Conservation (phyloP, 2,113 vertebrate genomes). For the Tragelaphus buxtoni region DNA sequence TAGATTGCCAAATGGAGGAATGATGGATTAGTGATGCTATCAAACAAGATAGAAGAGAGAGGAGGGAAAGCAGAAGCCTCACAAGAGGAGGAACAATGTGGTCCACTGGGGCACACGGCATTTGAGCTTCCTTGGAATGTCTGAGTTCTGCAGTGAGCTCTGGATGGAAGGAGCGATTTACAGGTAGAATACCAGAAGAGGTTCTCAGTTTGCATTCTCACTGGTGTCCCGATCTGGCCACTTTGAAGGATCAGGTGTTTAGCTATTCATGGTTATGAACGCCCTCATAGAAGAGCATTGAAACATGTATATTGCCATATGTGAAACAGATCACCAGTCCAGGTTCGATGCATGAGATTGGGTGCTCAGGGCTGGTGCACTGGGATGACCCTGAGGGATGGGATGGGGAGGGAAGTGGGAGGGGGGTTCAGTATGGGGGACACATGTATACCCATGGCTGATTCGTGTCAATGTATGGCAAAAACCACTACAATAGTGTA, state of each 20-base stretch:
- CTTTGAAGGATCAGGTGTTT: not conserved
- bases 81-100: fast-evolving
- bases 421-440: not conserved
- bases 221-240: not conserved
- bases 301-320: not conserved
- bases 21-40: not conserved
- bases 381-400: not conserved
- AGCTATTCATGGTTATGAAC: not conserved
- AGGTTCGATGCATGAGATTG: not conserved
- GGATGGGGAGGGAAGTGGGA: not conserved
- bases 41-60: not conserved
- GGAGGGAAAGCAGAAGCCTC: not conserved
- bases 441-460: not conserved
- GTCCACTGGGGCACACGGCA: not conserved
- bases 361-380: not conserved
- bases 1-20: not conserved
- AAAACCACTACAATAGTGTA: not conserved
- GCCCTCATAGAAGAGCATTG: not conserved
- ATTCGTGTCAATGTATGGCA: not conserved
- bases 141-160: not conserved
- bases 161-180: not conserved
- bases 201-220: not conserved
- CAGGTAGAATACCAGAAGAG: not conserved
- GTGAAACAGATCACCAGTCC: not conserved
- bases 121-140: fast-evolving